phyloP scores from a whole-genome alignment of 2,888 invertebrate genomes.

The Hesperia comma region DNA sequence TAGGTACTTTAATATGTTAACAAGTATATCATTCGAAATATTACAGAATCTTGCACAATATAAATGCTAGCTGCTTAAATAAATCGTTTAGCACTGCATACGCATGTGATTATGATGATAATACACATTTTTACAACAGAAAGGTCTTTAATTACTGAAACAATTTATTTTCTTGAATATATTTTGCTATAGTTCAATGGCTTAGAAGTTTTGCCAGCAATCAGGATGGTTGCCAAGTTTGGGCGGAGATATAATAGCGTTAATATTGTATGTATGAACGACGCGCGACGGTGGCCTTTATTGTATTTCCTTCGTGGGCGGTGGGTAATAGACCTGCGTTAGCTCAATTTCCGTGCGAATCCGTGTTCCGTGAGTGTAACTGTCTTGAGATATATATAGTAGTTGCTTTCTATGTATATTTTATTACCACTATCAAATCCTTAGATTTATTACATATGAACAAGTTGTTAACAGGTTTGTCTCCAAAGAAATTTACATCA shows the following conservation, averaged over 20 bases:
- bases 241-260: constrained; percentile 15
- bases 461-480: not conserved
- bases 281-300: constrained; percentile 17
- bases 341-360: constrained; percentile 25
- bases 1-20: not conserved
- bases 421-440: not conserved
- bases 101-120: not conserved
- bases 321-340: constrained; percentile 20
- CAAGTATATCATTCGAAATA: not conserved
- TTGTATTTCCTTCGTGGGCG: constrained; percentile 15
- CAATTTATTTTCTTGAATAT: not conserved
- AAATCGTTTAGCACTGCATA: not conserved
- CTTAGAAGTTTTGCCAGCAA: constrained; percentile 4
- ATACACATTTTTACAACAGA: not conserved
- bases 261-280: constrained; percentile 24
- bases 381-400: constrained; percentile 4
- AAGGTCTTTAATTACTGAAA: not conserved
- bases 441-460: not conserved
- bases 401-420: not conserved
- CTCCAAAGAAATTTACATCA: not conserved
- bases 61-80: not conserved
- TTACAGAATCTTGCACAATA: not conserved
- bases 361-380: constrained; percentile 11
- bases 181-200: constrained; percentile 3
- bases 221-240: constrained; percentile 8